Evolutionary conservation across 2,797 vertebrate species (phyloP).

Genomic region (Chromobotia macracanthus): DNA sequence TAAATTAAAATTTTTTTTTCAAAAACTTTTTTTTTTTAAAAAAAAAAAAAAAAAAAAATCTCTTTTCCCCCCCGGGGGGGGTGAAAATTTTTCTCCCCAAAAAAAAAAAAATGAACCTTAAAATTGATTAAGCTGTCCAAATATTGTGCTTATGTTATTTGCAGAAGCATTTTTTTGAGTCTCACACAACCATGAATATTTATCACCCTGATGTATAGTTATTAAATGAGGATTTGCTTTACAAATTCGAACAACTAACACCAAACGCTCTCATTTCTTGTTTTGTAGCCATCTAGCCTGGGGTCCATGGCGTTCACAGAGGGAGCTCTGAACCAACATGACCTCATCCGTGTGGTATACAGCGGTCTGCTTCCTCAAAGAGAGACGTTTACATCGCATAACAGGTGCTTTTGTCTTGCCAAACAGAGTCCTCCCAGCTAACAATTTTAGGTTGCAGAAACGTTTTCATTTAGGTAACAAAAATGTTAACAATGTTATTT

Average conservation of each 20-base stretch:
- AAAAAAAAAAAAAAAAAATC: no score
- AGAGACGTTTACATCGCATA: slow-evolving; percentile 98
- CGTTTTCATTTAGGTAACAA: no score
- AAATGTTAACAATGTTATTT: no score
- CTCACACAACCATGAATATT: neutral
- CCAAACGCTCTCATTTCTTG: no score
- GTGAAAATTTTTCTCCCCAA: no score
- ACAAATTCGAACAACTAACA: no score
- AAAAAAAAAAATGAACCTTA: no score
- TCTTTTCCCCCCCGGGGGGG: no score
- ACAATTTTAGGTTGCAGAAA: no score
- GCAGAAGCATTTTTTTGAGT: neutral
- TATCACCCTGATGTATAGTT: neutral
- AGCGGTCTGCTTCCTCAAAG: slow-evolving; percentile 95
- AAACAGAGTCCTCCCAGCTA: no score
- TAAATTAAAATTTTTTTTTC: no score
- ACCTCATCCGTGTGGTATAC: slow-evolving; percentile 96
- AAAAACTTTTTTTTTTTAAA: no score
- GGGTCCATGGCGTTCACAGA: slow-evolving; percentile 98
- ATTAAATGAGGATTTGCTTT: neutral
- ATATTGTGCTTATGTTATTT: neutral
- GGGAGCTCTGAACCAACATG: slow-evolving; percentile 94
- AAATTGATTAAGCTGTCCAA: neutral
- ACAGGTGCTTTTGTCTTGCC: slow-evolving; percentile 84
- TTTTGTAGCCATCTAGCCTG: slow-evolving; percentile 88